These are phyloP conservation scores for Acrocephalus arundinaceus DNA, from an alignment of 2,113 vertebrate species.

Conservation along the genomic window DNA sequence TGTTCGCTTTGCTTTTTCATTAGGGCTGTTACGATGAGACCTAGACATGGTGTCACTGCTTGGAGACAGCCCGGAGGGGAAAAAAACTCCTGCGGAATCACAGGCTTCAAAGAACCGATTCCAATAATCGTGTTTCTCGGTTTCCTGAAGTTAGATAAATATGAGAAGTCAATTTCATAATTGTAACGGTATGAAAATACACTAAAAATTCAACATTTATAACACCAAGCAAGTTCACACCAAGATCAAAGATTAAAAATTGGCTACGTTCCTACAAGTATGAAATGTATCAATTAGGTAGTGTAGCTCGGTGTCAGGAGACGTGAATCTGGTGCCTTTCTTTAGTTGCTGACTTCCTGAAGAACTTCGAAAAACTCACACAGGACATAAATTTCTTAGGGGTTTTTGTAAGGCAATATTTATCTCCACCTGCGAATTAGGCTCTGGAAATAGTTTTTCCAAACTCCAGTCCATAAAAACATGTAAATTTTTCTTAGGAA, in stretches of 20 bases:
- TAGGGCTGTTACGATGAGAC: slow-evolving; percentile 41
- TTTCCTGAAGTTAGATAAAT: slow-evolving; percentile 43
- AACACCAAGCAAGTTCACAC: background rate
- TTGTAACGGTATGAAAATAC: background rate
- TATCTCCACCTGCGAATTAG: background rate
- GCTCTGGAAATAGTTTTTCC: background rate
- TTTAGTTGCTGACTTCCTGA: background rate
- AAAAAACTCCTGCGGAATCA: background rate
- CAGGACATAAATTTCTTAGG: background rate
- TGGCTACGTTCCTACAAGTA: background rate
- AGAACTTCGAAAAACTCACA: background rate
- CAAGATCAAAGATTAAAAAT: slow-evolving; percentile 40
- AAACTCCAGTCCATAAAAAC: background rate
- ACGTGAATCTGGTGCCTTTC: background rate
- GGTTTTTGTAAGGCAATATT: background rate
- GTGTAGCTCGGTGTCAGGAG: accelerated
- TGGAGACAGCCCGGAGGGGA: slow-evolving; percentile 42
- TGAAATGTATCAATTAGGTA: slow-evolving; percentile 14
- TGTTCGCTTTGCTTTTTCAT: slow-evolving; percentile 46
- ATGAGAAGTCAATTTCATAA: slow-evolving; percentile 3
- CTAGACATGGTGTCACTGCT: slow-evolving; percentile 65
- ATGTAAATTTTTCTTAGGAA: background rate
- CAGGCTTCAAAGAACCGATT: slow-evolving; percentile 9
- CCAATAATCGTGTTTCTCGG: slow-evolving; percentile 13
- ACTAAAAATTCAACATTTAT: slow-evolving; percentile 36